Evolutionary conservation across 2,113 vertebrate species (phyloP).

Genomic region (Alethe castanea): DNA sequence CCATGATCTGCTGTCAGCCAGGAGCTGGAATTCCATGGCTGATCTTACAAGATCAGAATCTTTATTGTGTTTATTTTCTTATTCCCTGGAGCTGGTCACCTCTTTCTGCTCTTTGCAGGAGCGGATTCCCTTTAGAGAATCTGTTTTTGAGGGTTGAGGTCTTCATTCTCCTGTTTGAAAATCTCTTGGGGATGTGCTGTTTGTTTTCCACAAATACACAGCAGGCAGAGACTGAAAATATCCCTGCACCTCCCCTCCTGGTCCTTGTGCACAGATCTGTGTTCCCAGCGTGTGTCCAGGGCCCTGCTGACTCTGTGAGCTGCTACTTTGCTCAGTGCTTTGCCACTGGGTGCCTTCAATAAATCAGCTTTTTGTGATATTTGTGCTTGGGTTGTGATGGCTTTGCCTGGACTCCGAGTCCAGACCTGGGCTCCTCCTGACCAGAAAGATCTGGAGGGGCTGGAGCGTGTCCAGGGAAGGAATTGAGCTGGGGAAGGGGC

Average conservation of each 20-base stretch:
- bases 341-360: not conserved
- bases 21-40: not conserved
- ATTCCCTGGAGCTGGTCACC: not conserved
- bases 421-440: not conserved
- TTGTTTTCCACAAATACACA: not conserved
- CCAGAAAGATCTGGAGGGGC: not conserved
- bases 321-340: not conserved
- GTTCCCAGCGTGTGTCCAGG: not conserved
- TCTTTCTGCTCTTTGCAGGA: not conserved
- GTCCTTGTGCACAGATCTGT: not conserved
- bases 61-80: not conserved
- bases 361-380: not conserved
- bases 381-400: not conserved
- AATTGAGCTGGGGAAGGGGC: not conserved
- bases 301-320: not conserved
- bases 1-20: not conserved
- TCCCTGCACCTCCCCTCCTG: accelerated
- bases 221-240: not conserved
- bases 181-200: not conserved
- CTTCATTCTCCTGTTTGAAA: not conserved
- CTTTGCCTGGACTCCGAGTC: not conserved
- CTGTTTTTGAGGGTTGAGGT: not conserved
- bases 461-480: not conserved
- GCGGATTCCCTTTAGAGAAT: not conserved
- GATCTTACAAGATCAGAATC: accelerated